phyloP scores from a whole-genome alignment of 1,140 invertebrate genomes.

The Trialeurodes vaporariorum region DNA sequence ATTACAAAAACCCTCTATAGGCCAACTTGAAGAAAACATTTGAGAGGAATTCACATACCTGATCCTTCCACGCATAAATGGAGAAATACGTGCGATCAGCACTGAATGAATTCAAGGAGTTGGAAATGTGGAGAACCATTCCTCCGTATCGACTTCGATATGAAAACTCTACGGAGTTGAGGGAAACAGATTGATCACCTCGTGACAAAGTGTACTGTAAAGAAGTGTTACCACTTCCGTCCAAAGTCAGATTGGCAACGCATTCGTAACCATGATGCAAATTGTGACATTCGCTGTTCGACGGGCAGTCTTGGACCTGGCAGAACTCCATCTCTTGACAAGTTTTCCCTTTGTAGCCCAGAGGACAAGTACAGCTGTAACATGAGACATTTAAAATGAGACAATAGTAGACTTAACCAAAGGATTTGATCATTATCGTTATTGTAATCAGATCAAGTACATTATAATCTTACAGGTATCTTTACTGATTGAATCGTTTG shows the following conservation, averaged over 20 bases:
- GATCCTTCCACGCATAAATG: constrained; percentile 54
- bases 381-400: constrained; percentile 8
- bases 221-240: constrained; percentile 39
- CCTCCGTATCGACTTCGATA: constrained; percentile 60
- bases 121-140: constrained; percentile 47
- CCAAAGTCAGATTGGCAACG: constrained; percentile 74
- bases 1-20: too few relatives aligned
- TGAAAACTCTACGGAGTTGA: constrained; percentile 42
- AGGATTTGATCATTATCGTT: too few relatives aligned
- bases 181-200: constrained; percentile 23
- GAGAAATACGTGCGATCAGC: constrained; percentile 44
- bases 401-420: too few relatives aligned
- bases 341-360: constrained; percentile 82
- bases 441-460: too few relatives aligned
- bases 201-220: constrained; percentile 22
- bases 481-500: background rate
- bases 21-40: too few relatives aligned
- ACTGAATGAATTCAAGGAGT: constrained; percentile 35
- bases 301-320: constrained; percentile 69
- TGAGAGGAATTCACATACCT: too few relatives aligned
- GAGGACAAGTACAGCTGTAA: constrained; percentile 60
- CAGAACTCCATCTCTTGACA: constrained; percentile 91
- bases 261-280: constrained; percentile 86
- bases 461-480: too few relatives aligned
- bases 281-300: constrained; percentile 68